phyloP scores from a whole-genome alignment of 2,888 invertebrate genomes.

The Nephrotoma flavescens region DNA sequence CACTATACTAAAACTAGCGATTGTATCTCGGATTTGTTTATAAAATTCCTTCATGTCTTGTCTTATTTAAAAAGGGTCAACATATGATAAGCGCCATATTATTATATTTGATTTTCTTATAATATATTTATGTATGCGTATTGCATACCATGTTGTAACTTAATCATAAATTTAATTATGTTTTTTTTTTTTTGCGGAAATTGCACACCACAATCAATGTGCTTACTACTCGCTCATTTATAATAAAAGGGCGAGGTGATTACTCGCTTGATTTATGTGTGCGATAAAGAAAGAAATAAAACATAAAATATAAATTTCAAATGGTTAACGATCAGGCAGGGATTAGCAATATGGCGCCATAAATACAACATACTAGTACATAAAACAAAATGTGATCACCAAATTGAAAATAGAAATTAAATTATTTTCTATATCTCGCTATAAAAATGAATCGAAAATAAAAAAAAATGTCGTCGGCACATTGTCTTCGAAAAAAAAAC shows the following conservation, averaged over 20 bases:
- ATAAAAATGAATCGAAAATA: not conserved
- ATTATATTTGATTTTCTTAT: not conserved
- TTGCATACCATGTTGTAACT: not conserved
- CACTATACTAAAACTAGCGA: not conserved
- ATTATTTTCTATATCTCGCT: not conserved
- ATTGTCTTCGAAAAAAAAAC: not conserved
- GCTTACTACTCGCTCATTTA: not conserved
- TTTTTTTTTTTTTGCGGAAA: not conserved
- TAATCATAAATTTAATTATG: not conserved
- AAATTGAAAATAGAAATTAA: not conserved
- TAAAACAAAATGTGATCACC: not conserved
- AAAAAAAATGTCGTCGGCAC: not conserved
- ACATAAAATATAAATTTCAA: not conserved
- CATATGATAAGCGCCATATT: not conserved
- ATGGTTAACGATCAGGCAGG: not conserved
- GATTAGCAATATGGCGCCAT: not conserved
- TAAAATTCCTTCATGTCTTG: not conserved
- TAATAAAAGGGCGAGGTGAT: not conserved
- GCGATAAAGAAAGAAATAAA: not conserved
- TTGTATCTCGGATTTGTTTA: not conserved
- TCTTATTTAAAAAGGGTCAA: not conserved
- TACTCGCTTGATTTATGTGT: not conserved
- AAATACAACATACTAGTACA: not conserved
- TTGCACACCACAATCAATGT: not conserved
- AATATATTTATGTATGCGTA: not conserved